phyloP scores from a whole-genome alignment of 1,140 invertebrate species.

The Formica exsecta region DNA sequence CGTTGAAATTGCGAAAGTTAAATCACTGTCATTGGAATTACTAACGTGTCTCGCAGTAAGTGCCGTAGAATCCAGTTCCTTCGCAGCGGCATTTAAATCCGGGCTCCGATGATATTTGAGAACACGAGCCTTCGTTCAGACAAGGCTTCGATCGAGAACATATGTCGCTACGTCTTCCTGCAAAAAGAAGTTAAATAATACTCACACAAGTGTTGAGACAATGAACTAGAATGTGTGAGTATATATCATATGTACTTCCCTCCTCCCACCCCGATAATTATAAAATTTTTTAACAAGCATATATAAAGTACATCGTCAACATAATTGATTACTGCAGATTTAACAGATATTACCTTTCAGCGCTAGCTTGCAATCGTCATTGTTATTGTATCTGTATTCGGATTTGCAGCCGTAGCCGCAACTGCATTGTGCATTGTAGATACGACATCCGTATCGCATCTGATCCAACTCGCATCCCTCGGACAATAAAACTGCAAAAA shows the following conservation, averaged over 20 bases:
- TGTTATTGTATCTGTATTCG: constrained; percentile 85
- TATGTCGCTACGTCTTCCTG: constrained; percentile 88
- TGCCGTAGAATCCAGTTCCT: constrained; percentile 91
- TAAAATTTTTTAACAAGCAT: not conserved
- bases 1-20: not conserved
- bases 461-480: constrained; percentile 80
- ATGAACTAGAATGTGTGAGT: not conserved
- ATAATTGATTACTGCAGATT: not conserved
- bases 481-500: constrained; percentile 67
- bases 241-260: not conserved
- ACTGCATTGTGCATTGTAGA: constrained; percentile 82
- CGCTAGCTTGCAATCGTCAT: constrained; percentile 85
- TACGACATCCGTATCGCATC: constrained; percentile 81
- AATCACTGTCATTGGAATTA: constrained; percentile 45
- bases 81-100: constrained; percentile 91
- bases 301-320: not conserved
- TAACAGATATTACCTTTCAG: constrained; percentile 83
- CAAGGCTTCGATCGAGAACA: constrained; percentile 88
- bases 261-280: no score
- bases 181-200: constrained; percentile 2
- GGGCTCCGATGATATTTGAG: constrained; percentile 89
- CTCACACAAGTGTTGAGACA: not conserved
- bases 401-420: constrained; percentile 86
- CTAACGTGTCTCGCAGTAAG: constrained; percentile 89
- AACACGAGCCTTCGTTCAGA: constrained; percentile 89